Percentiles rank a stretch among this genome's conserved stretches.
These are phyloP conservation scores for Drosophila kohkoa DNA, from an alignment of 1,140 invertebrate genomes.

Conservation along the genomic window DNA sequence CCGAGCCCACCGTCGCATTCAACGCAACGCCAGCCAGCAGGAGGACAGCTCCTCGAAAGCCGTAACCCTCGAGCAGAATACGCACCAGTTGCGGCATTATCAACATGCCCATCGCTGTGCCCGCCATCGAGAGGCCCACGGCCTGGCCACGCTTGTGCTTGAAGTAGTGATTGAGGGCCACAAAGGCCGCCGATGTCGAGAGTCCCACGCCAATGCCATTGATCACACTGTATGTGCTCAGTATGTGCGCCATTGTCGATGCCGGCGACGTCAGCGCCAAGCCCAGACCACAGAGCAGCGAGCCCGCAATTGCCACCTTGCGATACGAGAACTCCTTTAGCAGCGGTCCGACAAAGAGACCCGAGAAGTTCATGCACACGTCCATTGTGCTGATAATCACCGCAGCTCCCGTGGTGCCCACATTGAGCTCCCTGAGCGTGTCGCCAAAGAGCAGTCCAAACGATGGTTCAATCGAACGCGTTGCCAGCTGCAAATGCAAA, in stretches of 20 bases:
- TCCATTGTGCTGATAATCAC: slow-evolving; percentile 90
- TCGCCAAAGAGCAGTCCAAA: slow-evolving; percentile 92
- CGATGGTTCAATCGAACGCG: slow-evolving; percentile 91
- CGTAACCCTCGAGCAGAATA: slow-evolving; percentile 87
- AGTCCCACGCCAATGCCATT: slow-evolving; percentile 91
- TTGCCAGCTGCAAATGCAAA: slow-evolving; percentile 88
- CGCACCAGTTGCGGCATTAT: slow-evolving; percentile 90
- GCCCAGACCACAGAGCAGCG: slow-evolving; percentile 88
- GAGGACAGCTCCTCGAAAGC: slow-evolving; percentile 88
- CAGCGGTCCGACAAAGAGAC: slow-evolving; percentile 90
- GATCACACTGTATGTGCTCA: slow-evolving; percentile 91
- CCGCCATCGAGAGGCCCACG: slow-evolving; percentile 90
- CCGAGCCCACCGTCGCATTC: slow-evolving; percentile 88
- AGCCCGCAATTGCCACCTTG: slow-evolving; percentile 89
- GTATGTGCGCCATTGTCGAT: slow-evolving; percentile 89
- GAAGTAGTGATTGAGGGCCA: slow-evolving; percentile 91
- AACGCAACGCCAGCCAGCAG: slow-evolving; percentile 88
- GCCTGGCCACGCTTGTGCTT: slow-evolving; percentile 90
- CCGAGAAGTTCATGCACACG: slow-evolving; percentile 91
- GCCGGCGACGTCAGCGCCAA: slow-evolving; percentile 89
- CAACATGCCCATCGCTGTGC: slow-evolving; percentile 91
- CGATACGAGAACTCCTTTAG: slow-evolving; percentile 90
- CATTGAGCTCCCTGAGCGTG: slow-evolving; percentile 87
- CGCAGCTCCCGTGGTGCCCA: slow-evolving; percentile 90
- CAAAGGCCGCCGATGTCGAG: slow-evolving; percentile 89